Conservation (phyloP, 2,797 vertebrate species). For the Cygnus olor region DNA sequence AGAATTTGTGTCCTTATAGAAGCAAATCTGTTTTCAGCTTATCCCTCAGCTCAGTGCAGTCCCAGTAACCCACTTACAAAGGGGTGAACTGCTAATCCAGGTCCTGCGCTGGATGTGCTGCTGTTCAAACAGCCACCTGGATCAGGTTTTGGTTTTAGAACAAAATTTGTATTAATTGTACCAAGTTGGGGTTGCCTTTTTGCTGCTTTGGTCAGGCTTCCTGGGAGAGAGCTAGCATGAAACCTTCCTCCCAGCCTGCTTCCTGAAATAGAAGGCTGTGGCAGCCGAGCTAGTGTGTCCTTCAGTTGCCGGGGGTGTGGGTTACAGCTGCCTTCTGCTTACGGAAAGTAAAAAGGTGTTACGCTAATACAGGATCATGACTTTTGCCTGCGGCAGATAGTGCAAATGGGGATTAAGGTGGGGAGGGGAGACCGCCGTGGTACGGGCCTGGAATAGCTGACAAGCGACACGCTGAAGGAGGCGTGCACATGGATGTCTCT, state of each 20-base stretch:
- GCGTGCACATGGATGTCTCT: not conserved
- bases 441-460: not conserved
- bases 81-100: constrained; percentile 53
- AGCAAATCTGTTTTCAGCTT: constrained; percentile 36
- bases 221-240: not conserved
- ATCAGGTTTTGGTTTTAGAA: constrained; percentile 59
- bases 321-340: not conserved
- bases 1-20: not conserved
- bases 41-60: not conserved
- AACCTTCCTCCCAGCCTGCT: not conserved
- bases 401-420: not conserved
- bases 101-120: constrained; percentile 27
- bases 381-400: not conserved
- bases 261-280: not conserved
- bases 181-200: not conserved
- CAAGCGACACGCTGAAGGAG: not conserved
- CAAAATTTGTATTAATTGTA: not conserved
- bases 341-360: not conserved
- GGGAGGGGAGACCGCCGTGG: not conserved
- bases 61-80: constrained; percentile 48
- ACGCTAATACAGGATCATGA: not conserved
- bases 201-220: not conserved
- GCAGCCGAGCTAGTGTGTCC: not conserved
- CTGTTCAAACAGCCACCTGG: constrained; percentile 51
- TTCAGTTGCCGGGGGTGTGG: not conserved